Evolutionary conservation across 2,888 invertebrate genomes (phyloP).

Genomic region (Uropetala carovei): DNA sequence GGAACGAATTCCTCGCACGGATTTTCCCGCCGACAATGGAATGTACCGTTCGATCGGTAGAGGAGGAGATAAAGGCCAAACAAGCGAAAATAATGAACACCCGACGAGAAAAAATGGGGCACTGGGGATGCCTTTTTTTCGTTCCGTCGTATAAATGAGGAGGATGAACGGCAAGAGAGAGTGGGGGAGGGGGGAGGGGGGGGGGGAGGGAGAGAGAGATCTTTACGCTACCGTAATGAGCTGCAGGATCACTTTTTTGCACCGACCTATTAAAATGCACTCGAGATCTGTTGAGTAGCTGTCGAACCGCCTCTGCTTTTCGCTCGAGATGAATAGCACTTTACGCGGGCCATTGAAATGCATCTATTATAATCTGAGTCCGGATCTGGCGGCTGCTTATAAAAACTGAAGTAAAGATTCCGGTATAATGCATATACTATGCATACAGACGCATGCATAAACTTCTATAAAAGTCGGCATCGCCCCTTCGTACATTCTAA

Average conservation of each 20-base stretch:
- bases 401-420: neutral
- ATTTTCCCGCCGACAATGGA: neutral
- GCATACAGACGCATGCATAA: too few relatives aligned
- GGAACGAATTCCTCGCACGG: neutral
- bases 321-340: neutral
- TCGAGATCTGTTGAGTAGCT: neutral
- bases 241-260: neutral
- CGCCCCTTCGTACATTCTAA: too few relatives aligned
- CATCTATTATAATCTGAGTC: neutral
- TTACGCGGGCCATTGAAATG: neutral
- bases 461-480: too few relatives aligned
- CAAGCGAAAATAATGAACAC: neutral
- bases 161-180: neutral
- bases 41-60: neutral
- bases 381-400: neutral
- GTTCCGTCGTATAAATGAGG: neutral
- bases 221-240: slow-evolving; percentile 6
- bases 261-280: neutral
- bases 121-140: neutral
- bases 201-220: too few relatives aligned
- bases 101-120: neutral
- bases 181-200: too few relatives aligned
- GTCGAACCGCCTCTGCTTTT: neutral
- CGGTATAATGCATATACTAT: neutral
- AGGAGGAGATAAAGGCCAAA: neutral